These are phyloP conservation scores for Limonius californicus DNA, from an alignment of 1,140 invertebrate genomes.

Conservation along the genomic window DNA sequence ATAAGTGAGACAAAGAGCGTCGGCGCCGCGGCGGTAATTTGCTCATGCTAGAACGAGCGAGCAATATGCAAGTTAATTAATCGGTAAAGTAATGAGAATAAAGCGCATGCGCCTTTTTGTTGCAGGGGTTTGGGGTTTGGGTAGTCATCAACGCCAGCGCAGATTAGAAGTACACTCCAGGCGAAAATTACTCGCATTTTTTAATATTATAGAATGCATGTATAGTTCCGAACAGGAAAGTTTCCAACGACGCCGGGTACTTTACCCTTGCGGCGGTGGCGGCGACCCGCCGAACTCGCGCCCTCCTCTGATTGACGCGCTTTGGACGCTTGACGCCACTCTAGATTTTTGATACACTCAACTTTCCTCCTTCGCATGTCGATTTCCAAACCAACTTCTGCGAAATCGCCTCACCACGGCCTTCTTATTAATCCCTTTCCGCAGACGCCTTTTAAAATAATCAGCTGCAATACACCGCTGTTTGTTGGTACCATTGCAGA, in stretches of 20 bases:
- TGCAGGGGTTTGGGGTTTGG: conserved; percentile 23
- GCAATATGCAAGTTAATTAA: conserved; percentile 50
- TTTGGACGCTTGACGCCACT: conserved; percentile 15
- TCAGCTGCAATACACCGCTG: too few relatives aligned
- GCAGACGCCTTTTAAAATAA: too few relatives aligned
- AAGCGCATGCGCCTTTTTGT: conserved; percentile 41
- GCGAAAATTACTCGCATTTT: conserved; percentile 21
- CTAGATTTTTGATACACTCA: conserved; percentile 4
- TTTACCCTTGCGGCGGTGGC: background rate
- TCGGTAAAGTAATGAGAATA: conserved; percentile 48
- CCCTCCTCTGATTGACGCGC: conserved; percentile 20
- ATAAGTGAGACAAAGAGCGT: conserved; percentile 13
- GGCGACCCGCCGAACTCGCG: conserved; percentile 15
- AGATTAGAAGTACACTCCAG: conserved; percentile 41
- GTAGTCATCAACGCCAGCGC: conserved; percentile 45
- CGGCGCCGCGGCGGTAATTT: conserved; percentile 35
- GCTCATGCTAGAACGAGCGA: conserved; percentile 43
- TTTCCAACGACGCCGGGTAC: conserved; percentile 4
- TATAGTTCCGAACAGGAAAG: conserved; percentile 9
- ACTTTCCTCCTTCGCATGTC: background rate
- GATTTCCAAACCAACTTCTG: too few relatives aligned
- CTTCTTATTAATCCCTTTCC: too few relatives aligned
- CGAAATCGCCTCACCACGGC: too few relatives aligned
- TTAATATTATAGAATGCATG: conserved; percentile 16
- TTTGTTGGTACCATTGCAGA: too few relatives aligned